These are phyloP conservation scores for Oithona nana DNA, from an alignment of 2,888 invertebrate species.

Conservation along the genomic window DNA sequence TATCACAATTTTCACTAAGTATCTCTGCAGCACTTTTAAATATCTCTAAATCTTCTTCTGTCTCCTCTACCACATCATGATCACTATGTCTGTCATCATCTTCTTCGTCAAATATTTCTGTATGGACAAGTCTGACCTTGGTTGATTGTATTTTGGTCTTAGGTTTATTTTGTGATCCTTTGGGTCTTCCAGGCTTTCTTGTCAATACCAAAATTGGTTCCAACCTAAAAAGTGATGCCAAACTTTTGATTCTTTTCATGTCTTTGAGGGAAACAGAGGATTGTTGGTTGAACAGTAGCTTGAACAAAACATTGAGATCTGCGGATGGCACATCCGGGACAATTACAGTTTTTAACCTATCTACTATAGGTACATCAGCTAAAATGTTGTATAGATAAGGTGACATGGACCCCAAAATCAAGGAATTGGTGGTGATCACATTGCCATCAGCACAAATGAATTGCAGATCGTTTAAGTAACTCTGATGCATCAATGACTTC, in stretches of 20 bases:
- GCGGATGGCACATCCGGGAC: neutral
- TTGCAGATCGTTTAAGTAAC: neutral
- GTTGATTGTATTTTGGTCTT: no score
- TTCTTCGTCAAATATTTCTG: no score
- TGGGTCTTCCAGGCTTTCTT: neutral
- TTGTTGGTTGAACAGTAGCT: neutral
- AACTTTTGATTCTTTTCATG: neutral
- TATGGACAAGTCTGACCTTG: no score
- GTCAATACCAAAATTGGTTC: neutral
- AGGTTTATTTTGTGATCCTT: neutral
- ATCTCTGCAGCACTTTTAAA: no score
- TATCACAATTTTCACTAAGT: no score
- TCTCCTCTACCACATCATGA: no score
- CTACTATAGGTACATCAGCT: neutral
- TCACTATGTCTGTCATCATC: no score
- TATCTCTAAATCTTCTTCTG: no score
- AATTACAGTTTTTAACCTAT: neutral
- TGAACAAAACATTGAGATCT: neutral
- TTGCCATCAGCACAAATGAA: neutral
- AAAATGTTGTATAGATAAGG: neutral
- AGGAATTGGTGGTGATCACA: neutral
- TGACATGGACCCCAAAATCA: neutral
- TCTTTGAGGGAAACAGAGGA: neutral
- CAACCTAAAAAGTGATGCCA: neutral
- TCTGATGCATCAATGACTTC: neutral